phyloP scores from a whole-genome alignment of 2,113 vertebrate genomes.

The Globicephala melas region DNA sequence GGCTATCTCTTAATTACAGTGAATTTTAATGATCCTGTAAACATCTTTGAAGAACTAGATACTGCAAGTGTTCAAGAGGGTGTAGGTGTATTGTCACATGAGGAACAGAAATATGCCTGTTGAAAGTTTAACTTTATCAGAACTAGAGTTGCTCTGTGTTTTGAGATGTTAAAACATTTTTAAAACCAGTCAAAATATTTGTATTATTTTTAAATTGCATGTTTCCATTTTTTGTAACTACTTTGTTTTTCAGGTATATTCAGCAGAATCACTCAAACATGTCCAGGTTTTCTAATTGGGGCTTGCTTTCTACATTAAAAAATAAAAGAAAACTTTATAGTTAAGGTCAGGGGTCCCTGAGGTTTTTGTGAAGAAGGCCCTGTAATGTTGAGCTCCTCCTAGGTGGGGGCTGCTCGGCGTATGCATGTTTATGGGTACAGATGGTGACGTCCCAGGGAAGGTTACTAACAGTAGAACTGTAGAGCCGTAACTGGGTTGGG shows the following conservation, averaged over 20 bases:
- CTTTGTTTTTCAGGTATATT: conserved; percentile 74
- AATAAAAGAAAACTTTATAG: background rate
- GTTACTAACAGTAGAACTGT: conserved; percentile 14
- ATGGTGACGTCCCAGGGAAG: background rate
- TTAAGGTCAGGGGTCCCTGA: background rate
- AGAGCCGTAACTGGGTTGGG: background rate
- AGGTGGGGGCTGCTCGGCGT: background rate
- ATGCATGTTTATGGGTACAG: background rate
- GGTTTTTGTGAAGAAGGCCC: conserved; percentile 2
- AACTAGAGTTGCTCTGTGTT: conserved; percentile 13
- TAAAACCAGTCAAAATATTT: conserved; percentile 45
- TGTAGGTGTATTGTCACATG: background rate
- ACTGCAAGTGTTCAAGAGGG: background rate
- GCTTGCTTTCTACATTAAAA: conserved; percentile 36
- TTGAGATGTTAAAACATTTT: conserved; percentile 25
- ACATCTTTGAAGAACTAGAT: conserved; percentile 29
- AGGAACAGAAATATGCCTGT: background rate
- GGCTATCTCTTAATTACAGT: conserved; percentile 19
- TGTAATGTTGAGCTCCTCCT: background rate
- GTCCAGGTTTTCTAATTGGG: conserved; percentile 51
- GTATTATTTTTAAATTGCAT: conserved; percentile 51
- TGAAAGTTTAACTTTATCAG: background rate
- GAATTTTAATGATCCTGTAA: conserved; percentile 42
- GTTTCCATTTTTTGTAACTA: conserved; percentile 64
- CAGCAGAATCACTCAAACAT: conserved; percentile 55